Evolutionary conservation across 2,113 vertebrate genomes (phyloP).

Genomic region (Sardina pilchardus): DNA sequence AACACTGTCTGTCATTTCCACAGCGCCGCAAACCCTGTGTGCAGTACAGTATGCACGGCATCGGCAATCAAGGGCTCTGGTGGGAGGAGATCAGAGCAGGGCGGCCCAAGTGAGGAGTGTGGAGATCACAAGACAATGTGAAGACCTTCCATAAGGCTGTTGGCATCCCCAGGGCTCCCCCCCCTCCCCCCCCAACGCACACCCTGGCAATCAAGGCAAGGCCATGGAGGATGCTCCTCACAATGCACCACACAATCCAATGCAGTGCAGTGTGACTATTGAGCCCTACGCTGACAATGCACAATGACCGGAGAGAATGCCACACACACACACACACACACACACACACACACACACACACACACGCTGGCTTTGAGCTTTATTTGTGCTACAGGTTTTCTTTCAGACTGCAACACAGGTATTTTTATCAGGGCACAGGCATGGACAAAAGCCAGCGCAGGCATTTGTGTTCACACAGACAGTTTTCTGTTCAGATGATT

Average conservation of each 20-base stretch:
- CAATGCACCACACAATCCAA: neutral
- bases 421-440: no score
- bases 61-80: neutral
- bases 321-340: neutral
- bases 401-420: no score
- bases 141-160: no score
- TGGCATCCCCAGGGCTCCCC: no score
- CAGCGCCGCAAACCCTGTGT: neutral
- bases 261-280: neutral
- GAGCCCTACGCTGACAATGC: neutral
- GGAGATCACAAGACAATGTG: neutral
- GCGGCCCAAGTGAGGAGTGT: neutral
- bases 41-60: slow-evolving; percentile 26
- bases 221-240: no score
- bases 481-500: no score
- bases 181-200: no score
- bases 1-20: neutral
- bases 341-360: neutral
- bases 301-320: neutral
- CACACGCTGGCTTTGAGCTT: no score
- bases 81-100: neutral
- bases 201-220: neutral
- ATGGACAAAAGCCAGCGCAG: no score
- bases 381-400: neutral
- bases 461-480: no score